Evolutionary conservation across 1,140 invertebrate genomes (phyloP), one percentile per base, ranked within the genome.

Genomic region (Charaxes varanes): DNA sequence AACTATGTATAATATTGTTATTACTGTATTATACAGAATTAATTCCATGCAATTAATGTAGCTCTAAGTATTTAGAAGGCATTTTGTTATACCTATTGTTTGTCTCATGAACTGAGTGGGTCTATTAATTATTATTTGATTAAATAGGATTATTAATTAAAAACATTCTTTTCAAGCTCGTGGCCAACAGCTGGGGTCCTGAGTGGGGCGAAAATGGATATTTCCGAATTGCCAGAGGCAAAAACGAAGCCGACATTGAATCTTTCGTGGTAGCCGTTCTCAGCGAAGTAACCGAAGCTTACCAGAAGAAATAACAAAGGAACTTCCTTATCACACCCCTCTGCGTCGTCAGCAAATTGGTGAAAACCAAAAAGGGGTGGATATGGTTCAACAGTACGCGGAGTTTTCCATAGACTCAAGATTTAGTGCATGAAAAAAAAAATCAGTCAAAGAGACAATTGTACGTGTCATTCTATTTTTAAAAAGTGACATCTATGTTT

Each of bases 141-240:
- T 17, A 16, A 16, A n/a, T 31, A 14, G n/a, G n/a, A 22, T 35
- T 13, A 8, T 35, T 12, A 22, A 22, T 15, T 4, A 13, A 32
- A 5, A 5, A 41, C 13, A 45, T 7, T 2, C 26, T 14, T 35
- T 16, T 11, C 83, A 86, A 31, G 6, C 46, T 95, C 54, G 93
- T 91, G 12, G 93, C 93, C 23, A 94, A 97, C 77, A 96, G 94
- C 3, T 98, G 96, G 96, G 96, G 96, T 2, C 51, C 65, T 0
- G 78, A 88, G 19, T 98, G 96, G 96, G 97, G 96, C 4, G 95
- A 97, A 71, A 81, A 90, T 27, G 95, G 95, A 0, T 92, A 90
- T 50, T 97, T 97, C 87, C 88, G 89, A 40, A 96, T 97, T 41
- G 53, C 87, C 2, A 88, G 90, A 34, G 95, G 95, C 38, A 81